These are phyloP conservation scores for Nomada goodeniana DNA, from an alignment of 2,888 invertebrate genomes.

Conservation along the genomic window DNA sequence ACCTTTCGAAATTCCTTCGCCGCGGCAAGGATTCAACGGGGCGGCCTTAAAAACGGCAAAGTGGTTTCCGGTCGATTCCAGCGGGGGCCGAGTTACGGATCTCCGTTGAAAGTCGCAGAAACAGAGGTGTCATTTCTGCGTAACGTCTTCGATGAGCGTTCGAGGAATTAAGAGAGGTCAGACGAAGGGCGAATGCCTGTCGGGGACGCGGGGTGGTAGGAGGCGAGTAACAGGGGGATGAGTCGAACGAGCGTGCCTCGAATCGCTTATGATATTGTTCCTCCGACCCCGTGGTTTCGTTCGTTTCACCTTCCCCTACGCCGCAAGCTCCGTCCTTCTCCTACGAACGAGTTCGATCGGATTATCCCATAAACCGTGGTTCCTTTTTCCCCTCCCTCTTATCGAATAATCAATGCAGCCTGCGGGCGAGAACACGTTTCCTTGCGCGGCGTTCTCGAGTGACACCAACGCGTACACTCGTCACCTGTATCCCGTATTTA, in stretches of 20 bases:
- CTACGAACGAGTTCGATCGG: constrained; percentile 51
- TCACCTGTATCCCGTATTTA: not conserved
- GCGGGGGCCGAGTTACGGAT: not conserved
- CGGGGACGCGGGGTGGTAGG: constrained; percentile 29
- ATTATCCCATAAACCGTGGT: constrained; percentile 74
- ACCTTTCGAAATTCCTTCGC: constrained; percentile 30
- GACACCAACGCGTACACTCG: constrained; percentile 25
- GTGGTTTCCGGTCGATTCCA: constrained; percentile 17
- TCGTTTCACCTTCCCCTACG: constrained; percentile 37
- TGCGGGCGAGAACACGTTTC: constrained; percentile 58
- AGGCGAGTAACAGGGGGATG: constrained; percentile 62
- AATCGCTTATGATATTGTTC: constrained; percentile 78
- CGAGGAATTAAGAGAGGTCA: constrained; percentile 65
- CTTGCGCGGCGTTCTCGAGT: constrained; percentile 68
- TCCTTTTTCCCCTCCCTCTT: constrained; percentile 58
- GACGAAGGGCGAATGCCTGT: constrained; percentile 58
- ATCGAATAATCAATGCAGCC: constrained; percentile 76
- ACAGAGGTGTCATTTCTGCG: constrained; percentile 41
- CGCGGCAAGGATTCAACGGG: constrained; percentile 16
- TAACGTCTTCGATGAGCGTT: constrained; percentile 37
- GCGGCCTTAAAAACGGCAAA: constrained; percentile 10
- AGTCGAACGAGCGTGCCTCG: constrained; percentile 72
- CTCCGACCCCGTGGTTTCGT: constrained; percentile 39
- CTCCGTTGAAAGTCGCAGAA: constrained; percentile 22
- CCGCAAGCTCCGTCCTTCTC: constrained; percentile 14